Evolutionary conservation across 2,797 vertebrate species (phyloP), one percentile per base, ranked within the genome.

Genomic region (Amblyopsis hoosieri): DNA sequence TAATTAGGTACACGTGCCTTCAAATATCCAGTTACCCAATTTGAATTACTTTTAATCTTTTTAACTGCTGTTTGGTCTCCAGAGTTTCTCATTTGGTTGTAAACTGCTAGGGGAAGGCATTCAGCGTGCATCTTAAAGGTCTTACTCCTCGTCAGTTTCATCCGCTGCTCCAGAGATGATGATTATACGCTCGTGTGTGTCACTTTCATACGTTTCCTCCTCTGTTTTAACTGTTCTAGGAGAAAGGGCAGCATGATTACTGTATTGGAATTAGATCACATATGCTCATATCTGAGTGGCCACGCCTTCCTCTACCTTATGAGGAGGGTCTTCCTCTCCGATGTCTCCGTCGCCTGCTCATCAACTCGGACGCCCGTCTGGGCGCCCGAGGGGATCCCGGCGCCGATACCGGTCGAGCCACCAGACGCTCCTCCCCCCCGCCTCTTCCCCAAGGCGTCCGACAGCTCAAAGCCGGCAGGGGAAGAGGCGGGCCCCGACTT

Each of bases 201-300:
- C 71, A 6, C 84, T 90, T 64, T 91, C 79, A 46, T 87, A 79
- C 9, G 64, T 69, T 57, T 91, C 84, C 29, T 84, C 85, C 1
- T 93, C 85, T 74, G 89, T 92, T 79, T 85, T 93, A 90, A 93
- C 89, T 90, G 91, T 92, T 91, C 92, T 93, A 76, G 75, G 74
- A 45, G 19, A 82, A 77, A 57, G 4, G 17, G 12, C 4, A 56
- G 48, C 7, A 13, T 13, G 15, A 50, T 50, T 31, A 55, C 29
- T 33, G 29, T 48, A 4, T 33, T 37, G 54, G n/a, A 31, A 13
- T 12, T 54, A 11, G 13, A 19, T 4, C 52, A 12, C 2, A 31
- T 5, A 6, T 8, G 12, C 4, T 29, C 3, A 23, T 54, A 23
- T 3, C 17, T 52, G 15, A 12, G 52, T 11, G 23, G 17, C 52